Base-by-base conservation (phyloP, 2,888 invertebrate species). In the Ormyrus thymus region DNA sequence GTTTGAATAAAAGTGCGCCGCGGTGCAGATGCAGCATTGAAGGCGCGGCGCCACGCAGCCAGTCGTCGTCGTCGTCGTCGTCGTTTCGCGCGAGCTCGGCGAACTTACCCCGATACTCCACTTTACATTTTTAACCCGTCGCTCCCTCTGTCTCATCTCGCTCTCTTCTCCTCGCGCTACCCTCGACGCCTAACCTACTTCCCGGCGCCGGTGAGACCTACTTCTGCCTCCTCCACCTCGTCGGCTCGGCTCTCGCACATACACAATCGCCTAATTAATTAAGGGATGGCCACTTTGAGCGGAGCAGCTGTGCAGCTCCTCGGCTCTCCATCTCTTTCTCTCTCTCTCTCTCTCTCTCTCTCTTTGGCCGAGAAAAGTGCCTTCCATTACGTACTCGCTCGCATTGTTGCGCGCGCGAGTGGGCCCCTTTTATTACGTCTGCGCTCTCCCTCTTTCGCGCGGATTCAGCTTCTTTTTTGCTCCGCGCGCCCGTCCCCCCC, bases 201-300 rank as follows among this genome's bases (percentile, higher is more conserved):
- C 69, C 15, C 53, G 45, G 4, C 51, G 62, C 8, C 51, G 11
- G 29, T 45, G 50, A 59, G 66, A 72, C 68, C 76, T 61, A 62
- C 73, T 74, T 73, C 51, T 48, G 43, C 50, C 15, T n/a, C 29
- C 29, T 29, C 29, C 29, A 3, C 29, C 29, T 29, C 29, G 29
- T 29, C 29, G 29, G 0, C 29, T 29, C 29, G 29, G 29, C 29
- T 29, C 29, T 29, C 29, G 29, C 29, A 29, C 29, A 29, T 29
- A 29, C 29, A 58, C 65, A 74, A 74, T 70, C 61, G 77, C 45
- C 53, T 69, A 61, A 74, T 76, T 69, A 80, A 76, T 77, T 69
- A 70, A 77, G 65, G 70, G 46, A 65, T 68, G 10, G 65, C 56
- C 61, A 76, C 72, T 72, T 72, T 51, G 69, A 69, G 11, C 50